Evolutionary conservation across 2,113 vertebrate genomes (phyloP), one percentile per base, ranked within the genome.

Genomic region (Oreochromis aureus): DNA sequence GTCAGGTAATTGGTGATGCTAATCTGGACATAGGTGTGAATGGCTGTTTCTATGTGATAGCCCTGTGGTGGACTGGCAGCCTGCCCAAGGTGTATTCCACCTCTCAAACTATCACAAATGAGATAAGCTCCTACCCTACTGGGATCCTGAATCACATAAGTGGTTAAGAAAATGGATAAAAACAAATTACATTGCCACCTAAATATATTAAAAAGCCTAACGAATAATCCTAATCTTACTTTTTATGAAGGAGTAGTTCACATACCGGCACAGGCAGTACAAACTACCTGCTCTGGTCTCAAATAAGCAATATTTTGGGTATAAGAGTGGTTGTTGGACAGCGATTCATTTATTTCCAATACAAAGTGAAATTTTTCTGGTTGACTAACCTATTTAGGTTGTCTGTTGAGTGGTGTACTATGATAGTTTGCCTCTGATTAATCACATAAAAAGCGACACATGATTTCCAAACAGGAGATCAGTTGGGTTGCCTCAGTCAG

Each of bases 201-300:
- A 55, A 71, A 82, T 44, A n/a, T 41, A 80, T 55, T 59, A 5
- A 34, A 39, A 73, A 3, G 15, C 18, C 22, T 16, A 34, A 30
- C 22, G 16, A 44, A 30, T 44, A 27, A 59, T 41, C 46, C 0
- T 76, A 18, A 30, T 27, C 15, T 11, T 76, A 48, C 10, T 48
- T 48, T 76, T 30, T 18, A 76, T 19, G 44, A 32, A 76, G 44
- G 10, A 51, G 16, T 30, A 76, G 41, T 30, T 76, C 71, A 76
- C 9, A 76, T 76, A 48, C 24, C 0, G 1, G 24, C 0, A 76
- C 69, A 51, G 16, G 18, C 44, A 51, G 44, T 51, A 32, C 12
- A 39, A 36, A 24, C n/a, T 16, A 56, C 53, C 12, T 39, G n/a
- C n/a, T 10, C 7, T 41, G n/a, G 24, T 12, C 44, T 76, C 44